These are phyloP conservation scores for Mesocentrotus franciscanus DNA, from an alignment of 53 echinoderm and acorn worm species.

Conservation along the genomic window DNA sequence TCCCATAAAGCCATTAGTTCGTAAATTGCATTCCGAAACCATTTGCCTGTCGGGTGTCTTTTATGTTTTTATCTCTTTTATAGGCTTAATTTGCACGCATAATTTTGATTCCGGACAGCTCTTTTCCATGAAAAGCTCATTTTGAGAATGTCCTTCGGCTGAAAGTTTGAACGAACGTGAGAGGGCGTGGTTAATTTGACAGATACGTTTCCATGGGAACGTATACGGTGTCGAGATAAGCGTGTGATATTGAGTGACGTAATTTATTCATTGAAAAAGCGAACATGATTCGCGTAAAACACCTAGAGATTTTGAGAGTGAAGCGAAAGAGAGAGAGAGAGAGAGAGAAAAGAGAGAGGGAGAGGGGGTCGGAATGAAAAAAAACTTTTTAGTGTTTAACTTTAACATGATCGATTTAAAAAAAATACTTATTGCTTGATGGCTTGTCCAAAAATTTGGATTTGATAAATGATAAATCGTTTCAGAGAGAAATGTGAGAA, in stretches of 20 bases:
- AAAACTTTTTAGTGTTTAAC: too few species aligned
- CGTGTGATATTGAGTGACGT: background rate
- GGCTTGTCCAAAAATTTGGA: too few species aligned
- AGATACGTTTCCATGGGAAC: background rate
- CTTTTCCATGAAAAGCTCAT: background rate
- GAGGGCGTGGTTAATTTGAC: background rate
- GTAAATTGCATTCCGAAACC: background rate
- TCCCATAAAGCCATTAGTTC: background rate
- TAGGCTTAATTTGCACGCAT: background rate
- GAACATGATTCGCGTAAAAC: background rate
- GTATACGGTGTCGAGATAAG: background rate
- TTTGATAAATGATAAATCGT: too few species aligned
- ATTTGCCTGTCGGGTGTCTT: background rate
- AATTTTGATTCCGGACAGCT: background rate
- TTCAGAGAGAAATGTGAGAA: too few species aligned
- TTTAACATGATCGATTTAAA: too few species aligned
- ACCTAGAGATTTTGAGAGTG: too few species aligned
- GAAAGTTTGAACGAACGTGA: background rate
- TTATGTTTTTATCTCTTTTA: background rate
- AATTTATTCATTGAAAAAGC: background rate
- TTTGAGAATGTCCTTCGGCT: background rate
- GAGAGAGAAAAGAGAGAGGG: background rate
- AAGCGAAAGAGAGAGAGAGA: background rate
- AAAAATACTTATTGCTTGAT: too few species aligned
- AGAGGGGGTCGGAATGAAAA: background rate